Evolutionary conservation across 1,140 invertebrate genomes (phyloP).

Genomic region (Mamestra configurata): DNA sequence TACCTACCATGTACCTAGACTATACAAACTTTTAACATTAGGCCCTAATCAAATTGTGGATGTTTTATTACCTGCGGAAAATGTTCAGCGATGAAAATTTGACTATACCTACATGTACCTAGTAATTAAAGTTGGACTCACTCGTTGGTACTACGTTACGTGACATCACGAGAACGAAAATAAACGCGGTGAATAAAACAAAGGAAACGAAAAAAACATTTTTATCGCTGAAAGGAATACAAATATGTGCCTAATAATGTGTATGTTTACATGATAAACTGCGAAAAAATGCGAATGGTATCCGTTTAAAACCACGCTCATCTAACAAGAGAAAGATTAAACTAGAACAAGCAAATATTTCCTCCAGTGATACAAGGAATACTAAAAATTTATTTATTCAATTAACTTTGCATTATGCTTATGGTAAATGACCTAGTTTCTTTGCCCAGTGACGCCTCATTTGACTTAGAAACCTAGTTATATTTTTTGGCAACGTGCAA

Average conservation of each 20-base stretch:
- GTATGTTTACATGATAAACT: background rate
- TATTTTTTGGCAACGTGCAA: background rate
- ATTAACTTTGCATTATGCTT: constrained; percentile 2
- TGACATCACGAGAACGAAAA: background rate
- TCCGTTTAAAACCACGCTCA: background rate
- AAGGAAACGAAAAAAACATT: background rate
- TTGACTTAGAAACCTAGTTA: background rate
- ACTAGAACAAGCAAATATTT: background rate
- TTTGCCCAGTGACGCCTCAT: background rate
- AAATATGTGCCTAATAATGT: background rate
- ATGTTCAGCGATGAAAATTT: background rate
- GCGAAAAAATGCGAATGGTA: background rate
- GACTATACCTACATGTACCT: no score
- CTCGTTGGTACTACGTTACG: background rate
- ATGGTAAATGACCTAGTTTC: background rate
- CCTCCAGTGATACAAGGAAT: background rate
- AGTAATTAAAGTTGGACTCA: background rate
- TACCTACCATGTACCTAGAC: background rate
- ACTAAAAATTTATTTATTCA: background rate
- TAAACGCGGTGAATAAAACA: background rate
- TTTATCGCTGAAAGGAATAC: background rate
- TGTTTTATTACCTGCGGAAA: background rate
- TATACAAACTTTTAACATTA: background rate
- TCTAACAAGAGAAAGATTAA: background rate
- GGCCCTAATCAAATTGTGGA: background rate